Percentiles rank a stretch among this genome's conserved stretches.
Conservation (phyloP, 2,888 invertebrate genomes). For the Parnassius mnemosyne region DNA sequence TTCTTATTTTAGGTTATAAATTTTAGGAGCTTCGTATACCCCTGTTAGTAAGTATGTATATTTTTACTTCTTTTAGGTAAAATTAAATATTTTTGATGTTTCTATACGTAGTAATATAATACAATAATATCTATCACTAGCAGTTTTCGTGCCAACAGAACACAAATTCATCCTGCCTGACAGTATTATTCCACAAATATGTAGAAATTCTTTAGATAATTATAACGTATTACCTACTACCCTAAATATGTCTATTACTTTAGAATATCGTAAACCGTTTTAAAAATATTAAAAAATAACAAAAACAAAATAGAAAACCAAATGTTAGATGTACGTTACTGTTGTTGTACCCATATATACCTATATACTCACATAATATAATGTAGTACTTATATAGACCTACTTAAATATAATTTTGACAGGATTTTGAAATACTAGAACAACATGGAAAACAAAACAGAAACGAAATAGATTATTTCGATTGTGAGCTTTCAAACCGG, state of each 20-base stretch:
- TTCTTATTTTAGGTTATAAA: too few relatives aligned
- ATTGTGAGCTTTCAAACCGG: too few relatives aligned
- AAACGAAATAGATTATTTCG: too few relatives aligned
- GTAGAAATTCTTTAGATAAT: too few relatives aligned
- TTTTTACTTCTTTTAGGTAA: neutral
- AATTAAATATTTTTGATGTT: slow-evolving; percentile 22
- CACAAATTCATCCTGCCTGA: neutral
- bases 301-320: neutral
- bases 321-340: slow-evolving; percentile 15
- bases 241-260: too few relatives aligned
- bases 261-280: too few relatives aligned
- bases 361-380: slow-evolving; percentile 14
- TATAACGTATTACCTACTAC: too few relatives aligned
- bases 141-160: slow-evolving; percentile 9
- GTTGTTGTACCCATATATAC: slow-evolving; percentile 9
- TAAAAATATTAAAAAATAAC: neutral
- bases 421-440: neutral
- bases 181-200: slow-evolving; percentile 1
- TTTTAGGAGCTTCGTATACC: too few relatives aligned
- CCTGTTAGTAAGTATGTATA: too few relatives aligned
- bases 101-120: slow-evolving; percentile 13
- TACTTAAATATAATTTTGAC: slow-evolving; percentile 6
- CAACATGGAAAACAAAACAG: too few relatives aligned
- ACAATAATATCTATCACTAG: slow-evolving; percentile 4
- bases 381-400: neutral